Conservation (phyloP, 2,113 vertebrate species). For the Micromys minutus region DNA sequence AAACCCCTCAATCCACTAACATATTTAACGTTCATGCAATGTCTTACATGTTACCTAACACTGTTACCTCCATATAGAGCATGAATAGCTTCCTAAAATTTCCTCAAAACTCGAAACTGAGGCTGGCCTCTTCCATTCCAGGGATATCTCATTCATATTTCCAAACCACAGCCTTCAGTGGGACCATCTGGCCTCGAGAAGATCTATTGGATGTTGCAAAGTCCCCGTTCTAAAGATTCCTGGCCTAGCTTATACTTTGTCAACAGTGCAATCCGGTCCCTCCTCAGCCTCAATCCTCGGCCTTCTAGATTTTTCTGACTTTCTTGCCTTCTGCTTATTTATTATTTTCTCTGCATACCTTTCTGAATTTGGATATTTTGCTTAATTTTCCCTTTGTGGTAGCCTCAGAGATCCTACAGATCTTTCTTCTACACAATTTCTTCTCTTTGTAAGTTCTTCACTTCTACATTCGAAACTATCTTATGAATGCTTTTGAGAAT, state of each 20-base stretch:
- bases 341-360: not conserved
- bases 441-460: not conserved
- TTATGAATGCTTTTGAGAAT: not conserved
- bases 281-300: rapidly evolving
- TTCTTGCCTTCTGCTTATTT: not conserved
- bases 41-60: not conserved
- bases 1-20: not conserved
- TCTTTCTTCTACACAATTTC: not conserved
- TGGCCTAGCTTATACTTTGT: not conserved
- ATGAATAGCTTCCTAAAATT: not conserved
- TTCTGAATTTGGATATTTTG: not conserved
- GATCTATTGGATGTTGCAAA: not conserved
- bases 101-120: not conserved
- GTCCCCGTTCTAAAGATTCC: not conserved
- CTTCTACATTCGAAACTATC: not conserved
- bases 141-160: not conserved
- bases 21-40: not conserved
- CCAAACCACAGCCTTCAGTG: not conserved
- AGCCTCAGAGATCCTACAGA: not conserved
- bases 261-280: not conserved
- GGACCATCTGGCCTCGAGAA: not conserved
- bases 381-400: not conserved
- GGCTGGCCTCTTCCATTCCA: not conserved
- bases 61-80: not conserved
- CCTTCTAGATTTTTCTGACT: not conserved